phyloP scores from a whole-genome alignment of 2,797 vertebrate species.

The Acridotheres tristis region DNA sequence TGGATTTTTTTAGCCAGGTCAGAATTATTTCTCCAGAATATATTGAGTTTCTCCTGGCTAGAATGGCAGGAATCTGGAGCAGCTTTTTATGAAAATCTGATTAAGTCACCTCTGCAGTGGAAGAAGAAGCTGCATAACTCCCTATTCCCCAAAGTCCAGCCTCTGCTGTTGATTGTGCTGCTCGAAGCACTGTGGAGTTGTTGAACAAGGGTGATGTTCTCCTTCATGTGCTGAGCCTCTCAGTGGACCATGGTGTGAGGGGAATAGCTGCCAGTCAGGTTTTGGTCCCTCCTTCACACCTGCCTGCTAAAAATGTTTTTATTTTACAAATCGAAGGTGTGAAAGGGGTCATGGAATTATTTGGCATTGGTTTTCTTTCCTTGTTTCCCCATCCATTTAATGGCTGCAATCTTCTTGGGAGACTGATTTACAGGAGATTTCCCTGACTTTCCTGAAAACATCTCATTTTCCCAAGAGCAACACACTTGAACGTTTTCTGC shows the following conservation, averaged over 20 bases:
- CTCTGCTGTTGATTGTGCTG: background rate
- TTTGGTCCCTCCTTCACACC: background rate
- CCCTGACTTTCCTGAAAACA: background rate
- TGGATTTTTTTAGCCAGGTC: background rate
- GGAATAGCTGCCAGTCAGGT: background rate
- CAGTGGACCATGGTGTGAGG: fast-evolving
- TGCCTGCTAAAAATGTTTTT: background rate
- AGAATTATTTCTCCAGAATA: background rate
- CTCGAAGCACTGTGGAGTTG: fast-evolving
- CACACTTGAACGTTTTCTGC: background rate
- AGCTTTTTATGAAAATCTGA: background rate
- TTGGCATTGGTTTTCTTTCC: fast-evolving
- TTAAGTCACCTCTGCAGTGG: background rate
- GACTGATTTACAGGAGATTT: background rate
- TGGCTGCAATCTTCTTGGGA: background rate
- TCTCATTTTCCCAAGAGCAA: background rate
- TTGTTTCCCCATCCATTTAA: background rate
- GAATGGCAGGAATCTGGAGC: background rate
- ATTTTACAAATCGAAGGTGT: background rate
- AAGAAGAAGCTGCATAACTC: background rate
- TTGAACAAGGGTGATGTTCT: background rate
- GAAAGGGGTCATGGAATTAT: background rate
- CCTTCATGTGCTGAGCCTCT: background rate
- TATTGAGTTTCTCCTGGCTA: background rate
- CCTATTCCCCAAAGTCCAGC: fast-evolving